Percentiles rank a stretch among this genome's conserved stretches.
Conservation (phyloP, 2,113 vertebrate genomes). For the Cyphomyrus plagiostoma region DNA sequence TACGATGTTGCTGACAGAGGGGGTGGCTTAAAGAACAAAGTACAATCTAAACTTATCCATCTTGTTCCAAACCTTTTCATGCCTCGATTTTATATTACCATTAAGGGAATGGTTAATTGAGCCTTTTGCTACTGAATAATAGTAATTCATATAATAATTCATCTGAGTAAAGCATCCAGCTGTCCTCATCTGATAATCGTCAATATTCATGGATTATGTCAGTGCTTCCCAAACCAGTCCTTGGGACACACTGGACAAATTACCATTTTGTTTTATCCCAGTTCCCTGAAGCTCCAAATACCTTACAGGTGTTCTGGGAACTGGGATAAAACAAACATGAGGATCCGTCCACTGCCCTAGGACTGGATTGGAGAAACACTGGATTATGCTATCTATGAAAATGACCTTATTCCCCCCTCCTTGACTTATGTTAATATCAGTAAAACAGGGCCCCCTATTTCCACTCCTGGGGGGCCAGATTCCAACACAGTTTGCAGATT, state of each 20-base stretch:
- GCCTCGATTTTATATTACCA: neutral
- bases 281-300: neutral
- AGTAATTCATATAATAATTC: neutral
- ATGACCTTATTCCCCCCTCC: neutral
- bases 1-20: neutral
- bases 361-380: neutral
- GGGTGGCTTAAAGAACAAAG: neutral
- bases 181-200: neutral
- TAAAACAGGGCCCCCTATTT: neutral
- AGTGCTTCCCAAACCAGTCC: neutral
- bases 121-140: neutral
- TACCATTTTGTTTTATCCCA: neutral
- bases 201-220: neutral
- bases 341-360: neutral
- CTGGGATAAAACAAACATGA: neutral
- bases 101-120: neutral
- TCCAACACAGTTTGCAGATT: neutral
- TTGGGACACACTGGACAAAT: neutral
- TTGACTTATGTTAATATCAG: neutral
- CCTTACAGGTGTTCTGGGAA: neutral
- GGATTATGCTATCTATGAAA: neutral
- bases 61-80: neutral
- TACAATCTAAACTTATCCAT: neutral
- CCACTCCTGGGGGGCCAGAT: neutral
- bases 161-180: neutral